Base-by-base conservation (phyloP, 1,140 invertebrate species). In the Lasioglossum albipes region DNA sequence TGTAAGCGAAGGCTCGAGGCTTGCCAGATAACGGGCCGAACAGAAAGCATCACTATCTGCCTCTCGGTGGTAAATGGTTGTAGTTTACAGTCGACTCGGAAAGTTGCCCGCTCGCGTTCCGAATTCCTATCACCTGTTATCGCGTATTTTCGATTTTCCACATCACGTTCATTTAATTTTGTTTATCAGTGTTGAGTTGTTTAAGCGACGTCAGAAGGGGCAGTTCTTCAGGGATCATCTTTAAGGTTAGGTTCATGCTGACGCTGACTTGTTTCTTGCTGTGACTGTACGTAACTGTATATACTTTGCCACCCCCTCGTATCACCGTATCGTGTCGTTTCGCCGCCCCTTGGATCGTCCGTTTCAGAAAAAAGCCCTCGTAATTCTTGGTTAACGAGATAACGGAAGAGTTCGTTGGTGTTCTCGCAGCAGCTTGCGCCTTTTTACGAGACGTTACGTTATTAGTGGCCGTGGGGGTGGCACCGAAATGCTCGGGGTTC, bases 251-350 rank as follows among this genome's bases (percentile, higher is more conserved):
- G 13, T 49, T 13, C 2, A 49, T 13, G 13, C 10, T 0, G 13
- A 10, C 45, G 45, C 13, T 2, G 3, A 49, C 45, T 12, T 2
- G 45, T 13, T 49, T 49, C 45, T 49, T 49, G 45, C 10, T 3
- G 10, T 49, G 45, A 13, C 45, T 49, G 45, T 49, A 49, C 45
- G 65, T 68, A 49, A 69, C 74, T 61, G 75, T 69, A 76, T 68
- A 76, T 69, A 76, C 65, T 69, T 59, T 69, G 75, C 69, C 75
- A 76, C 75, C 68, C 68, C 20, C 18, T 36, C 16, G 42, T 76
- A 76, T 69, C 75, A 31, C 65, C 49, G 16, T 20, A 36, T 7
- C 22, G 27, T 65, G 52, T 18, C 41, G n/a, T 16, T 9, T 16
- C 20, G n/a, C 65, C 45, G 49, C n/a, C 64, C n/a, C 12, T 22